Percentiles rank a stretch among this genome's conserved stretches.
These are phyloP conservation scores for Rhizoglyphus robini DNA, from an alignment of 1,140 invertebrate species.

Conservation along the genomic window DNA sequence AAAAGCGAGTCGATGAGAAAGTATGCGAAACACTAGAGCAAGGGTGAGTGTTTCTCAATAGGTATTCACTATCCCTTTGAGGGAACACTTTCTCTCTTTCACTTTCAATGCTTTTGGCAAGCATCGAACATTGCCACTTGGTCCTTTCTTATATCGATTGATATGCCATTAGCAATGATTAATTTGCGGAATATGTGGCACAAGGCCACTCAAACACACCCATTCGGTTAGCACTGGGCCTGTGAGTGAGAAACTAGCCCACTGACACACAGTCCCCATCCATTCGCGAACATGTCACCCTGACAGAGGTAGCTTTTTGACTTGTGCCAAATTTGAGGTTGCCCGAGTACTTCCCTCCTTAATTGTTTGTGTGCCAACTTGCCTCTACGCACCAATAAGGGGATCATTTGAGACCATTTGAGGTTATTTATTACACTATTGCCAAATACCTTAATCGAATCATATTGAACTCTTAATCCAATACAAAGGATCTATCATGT, in stretches of 20 bases:
- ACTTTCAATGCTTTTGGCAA: too few species aligned
- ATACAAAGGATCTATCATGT: too few species aligned
- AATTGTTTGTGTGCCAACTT: neutral
- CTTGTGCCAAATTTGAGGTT: slow-evolving; percentile 6
- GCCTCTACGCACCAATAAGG: too few species aligned
- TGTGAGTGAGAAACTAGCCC: neutral
- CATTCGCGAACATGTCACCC: neutral
- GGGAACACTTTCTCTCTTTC: neutral
- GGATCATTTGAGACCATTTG: too few species aligned
- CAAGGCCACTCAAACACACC: slow-evolving; percentile 1
- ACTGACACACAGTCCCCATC: neutral
- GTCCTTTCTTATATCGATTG: neutral
- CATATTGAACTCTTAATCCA: too few species aligned
- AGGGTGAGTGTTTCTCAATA: too few species aligned
- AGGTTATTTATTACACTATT: too few species aligned
- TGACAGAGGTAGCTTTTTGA: slow-evolving; percentile 2
- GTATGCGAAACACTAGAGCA: too few species aligned
- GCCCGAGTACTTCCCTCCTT: neutral
- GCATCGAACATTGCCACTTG: neutral
- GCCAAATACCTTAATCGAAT: too few species aligned
- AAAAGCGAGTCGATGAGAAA: too few species aligned
- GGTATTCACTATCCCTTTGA: neutral
- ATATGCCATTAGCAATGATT: slow-evolving; percentile 12
- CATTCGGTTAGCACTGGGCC: neutral
- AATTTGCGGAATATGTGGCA: slow-evolving; percentile 9